Percentiles rank a stretch among this genome's conserved stretches.
Conservation (phyloP, 2,888 invertebrate genomes). For the Chrysolina americana region DNA sequence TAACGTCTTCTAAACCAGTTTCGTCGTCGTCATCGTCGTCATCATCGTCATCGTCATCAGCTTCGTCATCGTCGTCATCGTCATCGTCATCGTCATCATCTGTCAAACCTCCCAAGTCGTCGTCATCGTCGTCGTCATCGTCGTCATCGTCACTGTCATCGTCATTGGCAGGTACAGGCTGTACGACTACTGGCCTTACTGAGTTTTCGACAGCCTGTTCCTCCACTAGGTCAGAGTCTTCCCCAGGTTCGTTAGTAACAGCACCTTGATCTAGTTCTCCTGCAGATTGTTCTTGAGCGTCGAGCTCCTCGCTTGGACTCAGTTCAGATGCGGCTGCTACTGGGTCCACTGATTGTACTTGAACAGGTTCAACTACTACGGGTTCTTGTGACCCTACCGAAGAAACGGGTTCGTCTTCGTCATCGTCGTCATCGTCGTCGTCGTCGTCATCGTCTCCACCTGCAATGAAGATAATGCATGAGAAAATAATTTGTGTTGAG, state of each 20-base stretch:
- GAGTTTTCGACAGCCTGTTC: constrained; percentile 58
- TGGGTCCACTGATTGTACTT: constrained; percentile 58
- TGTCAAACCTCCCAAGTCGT: constrained; percentile 68
- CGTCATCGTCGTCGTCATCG: constrained; percentile 75
- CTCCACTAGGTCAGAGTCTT: constrained; percentile 42
- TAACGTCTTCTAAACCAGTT: constrained; percentile 78
- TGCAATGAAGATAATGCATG: constrained; percentile 64
- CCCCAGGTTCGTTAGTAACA: constrained; percentile 47
- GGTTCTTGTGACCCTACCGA: constrained; percentile 71
- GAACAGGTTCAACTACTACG: constrained; percentile 41
- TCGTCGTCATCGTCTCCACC: constrained; percentile 70
- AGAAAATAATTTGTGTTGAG: no score
- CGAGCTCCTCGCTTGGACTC: constrained; percentile 64
- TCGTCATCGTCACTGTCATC: constrained; percentile 69
- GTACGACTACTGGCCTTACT: constrained; percentile 63
- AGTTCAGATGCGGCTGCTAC: constrained; percentile 63
- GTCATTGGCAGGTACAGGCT: constrained; percentile 66
- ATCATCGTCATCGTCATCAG: constrained; percentile 78
- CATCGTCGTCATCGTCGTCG: constrained; percentile 57
- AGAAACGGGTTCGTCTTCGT: constrained; percentile 72
- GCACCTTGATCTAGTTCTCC: constrained; percentile 60
- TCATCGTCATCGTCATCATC: constrained; percentile 71
- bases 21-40: constrained; percentile 79
- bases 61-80: constrained; percentile 75
- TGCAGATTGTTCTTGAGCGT: constrained; percentile 66